Percentiles rank a stretch among this genome's conserved stretches.
Evolutionary conservation across 2,113 vertebrate species (phyloP).

Genomic region (Eretmochelys imbricata): DNA sequence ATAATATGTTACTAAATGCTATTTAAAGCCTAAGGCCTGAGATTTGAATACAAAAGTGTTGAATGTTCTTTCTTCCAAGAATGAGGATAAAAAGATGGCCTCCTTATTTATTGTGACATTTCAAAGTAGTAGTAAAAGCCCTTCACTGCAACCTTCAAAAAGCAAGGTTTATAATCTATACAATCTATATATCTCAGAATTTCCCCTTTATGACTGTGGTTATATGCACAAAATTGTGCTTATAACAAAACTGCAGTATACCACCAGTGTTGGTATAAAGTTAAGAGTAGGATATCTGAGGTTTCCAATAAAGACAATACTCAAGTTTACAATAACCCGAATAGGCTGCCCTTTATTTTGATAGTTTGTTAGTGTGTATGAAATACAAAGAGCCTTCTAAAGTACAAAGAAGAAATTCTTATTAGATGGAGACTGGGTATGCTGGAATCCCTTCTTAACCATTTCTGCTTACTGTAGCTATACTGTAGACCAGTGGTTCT

Average conservation of each 20-base stretch:
- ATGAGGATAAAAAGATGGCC: neutral
- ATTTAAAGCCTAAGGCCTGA: neutral
- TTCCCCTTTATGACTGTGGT: neutral
- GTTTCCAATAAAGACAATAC: neutral
- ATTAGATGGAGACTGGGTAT: accelerated
- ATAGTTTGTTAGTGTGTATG: neutral
- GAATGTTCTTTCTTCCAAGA: neutral
- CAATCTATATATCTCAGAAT: neutral
- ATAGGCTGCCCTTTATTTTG: neutral
- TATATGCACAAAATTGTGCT: accelerated
- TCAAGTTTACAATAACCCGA: neutral
- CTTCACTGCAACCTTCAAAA: neutral
- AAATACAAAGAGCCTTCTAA: neutral
- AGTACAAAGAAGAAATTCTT: neutral
- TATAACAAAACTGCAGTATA: neutral
- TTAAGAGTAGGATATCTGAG: neutral
- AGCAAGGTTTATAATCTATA: neutral
- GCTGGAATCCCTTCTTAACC: neutral
- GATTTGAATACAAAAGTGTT: neutral
- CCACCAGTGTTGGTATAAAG: neutral
- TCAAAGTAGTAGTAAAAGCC: neutral
- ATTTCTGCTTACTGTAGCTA: neutral
- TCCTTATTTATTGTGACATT: neutral
- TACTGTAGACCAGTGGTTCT: neutral
- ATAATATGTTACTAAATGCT: constrained; percentile 34